phyloP scores from a whole-genome alignment of 2,888 invertebrate genomes.

The Gortyna flavago region DNA sequence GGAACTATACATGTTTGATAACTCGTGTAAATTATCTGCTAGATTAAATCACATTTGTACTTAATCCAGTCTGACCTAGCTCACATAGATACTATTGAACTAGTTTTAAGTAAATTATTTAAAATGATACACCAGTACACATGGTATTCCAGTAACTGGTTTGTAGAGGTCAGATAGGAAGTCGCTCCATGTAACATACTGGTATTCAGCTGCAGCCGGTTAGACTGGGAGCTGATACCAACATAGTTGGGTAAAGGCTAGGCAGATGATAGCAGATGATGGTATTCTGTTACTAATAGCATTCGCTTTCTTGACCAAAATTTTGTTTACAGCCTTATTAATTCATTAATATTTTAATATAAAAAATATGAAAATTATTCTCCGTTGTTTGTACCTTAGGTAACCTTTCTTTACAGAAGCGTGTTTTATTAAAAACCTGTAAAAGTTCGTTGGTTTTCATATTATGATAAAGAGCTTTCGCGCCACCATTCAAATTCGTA shows the following conservation, averaged over 20 bases:
- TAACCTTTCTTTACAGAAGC: neutral
- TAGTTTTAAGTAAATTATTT: neutral
- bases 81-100: neutral
- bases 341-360: neutral
- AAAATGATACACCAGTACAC: neutral
- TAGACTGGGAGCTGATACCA: neutral
- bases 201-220: neutral
- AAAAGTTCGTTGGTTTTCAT: neutral
- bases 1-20: neutral
- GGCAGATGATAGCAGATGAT: neutral
- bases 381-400: neutral
- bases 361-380: neutral
- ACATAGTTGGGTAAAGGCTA: neutral
- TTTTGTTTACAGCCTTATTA: too few relatives aligned
- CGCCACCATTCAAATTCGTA: neutral
- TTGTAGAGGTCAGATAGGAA: neutral
- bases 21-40: neutral
- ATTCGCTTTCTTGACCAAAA: neutral
- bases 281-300: neutral
- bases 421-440: neutral
- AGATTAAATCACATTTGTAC: slow-evolving; percentile 20
- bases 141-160: neutral
- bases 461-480: slow-evolving; percentile 1
- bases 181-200: neutral
- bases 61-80: slow-evolving; percentile 11